Conservation (phyloP, 2,888 invertebrate species). For the Hoplodrina blanda region DNA sequence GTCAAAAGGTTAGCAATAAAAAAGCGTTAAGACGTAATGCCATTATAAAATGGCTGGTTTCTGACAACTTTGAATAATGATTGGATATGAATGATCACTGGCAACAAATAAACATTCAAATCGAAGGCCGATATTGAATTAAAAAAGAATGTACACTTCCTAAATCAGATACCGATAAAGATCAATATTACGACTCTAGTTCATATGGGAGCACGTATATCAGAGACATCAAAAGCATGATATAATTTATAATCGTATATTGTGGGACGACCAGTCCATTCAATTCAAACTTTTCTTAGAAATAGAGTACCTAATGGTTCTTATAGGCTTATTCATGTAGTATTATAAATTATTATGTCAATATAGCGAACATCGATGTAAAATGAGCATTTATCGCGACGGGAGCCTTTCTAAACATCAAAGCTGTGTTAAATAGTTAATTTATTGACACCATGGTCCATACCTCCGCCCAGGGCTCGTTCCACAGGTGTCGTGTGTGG, state of each 20-base stretch:
- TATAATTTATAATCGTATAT: constrained; percentile 35
- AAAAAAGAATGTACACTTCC: constrained; percentile 39
- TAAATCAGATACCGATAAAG: constrained; percentile 40
- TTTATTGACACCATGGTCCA: constrained; percentile 69
- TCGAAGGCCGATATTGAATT: constrained; percentile 40
- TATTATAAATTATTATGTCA: constrained; percentile 60
- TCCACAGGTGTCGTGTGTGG: constrained; percentile 72
- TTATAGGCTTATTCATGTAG: constrained; percentile 37
- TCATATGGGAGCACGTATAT: constrained; percentile 21
- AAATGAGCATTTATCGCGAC: constrained; percentile 47
- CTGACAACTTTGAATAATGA: constrained; percentile 48
- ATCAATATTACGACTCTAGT: constrained; percentile 29
- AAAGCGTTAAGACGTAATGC: constrained; percentile 25
- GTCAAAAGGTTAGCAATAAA: constrained; percentile 47
- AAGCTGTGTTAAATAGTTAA: constrained; percentile 66
- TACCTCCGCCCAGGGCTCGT: constrained; percentile 58
- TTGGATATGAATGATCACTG: constrained; percentile 31
- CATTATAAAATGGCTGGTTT: constrained; percentile 29
- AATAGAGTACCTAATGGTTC: constrained; percentile 39
- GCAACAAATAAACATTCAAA: constrained; percentile 30
- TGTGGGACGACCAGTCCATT: constrained; percentile 49
- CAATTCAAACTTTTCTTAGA: constrained; percentile 41
- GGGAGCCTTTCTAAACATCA: constrained; percentile 62
- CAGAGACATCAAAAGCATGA: constrained; percentile 30
- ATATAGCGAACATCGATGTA: constrained; percentile 42